Evolutionary conservation across 2,113 vertebrate species (phyloP).

Genomic region (Myanophis thanlyinensis): DNA sequence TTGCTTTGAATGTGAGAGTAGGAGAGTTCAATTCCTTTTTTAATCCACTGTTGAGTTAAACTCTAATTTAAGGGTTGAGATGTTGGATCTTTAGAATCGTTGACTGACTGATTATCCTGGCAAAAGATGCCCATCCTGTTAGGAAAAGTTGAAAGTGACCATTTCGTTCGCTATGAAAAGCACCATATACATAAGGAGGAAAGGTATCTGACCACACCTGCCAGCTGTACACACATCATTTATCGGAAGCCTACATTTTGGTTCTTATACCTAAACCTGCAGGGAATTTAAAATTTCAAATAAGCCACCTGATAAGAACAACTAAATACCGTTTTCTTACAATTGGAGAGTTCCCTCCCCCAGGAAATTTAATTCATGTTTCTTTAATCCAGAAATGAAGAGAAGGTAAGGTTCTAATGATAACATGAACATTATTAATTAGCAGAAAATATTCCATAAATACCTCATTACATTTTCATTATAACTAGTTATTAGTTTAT

Average conservation of each 20-base stretch:
- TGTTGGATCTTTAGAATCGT: not conserved
- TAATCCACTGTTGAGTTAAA: not conserved
- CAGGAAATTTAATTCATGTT: not conserved
- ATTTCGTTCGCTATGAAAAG: not conserved
- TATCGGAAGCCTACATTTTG: not conserved
- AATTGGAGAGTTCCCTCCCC: not conserved
- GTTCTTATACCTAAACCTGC: not conserved
- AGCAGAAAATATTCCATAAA: not conserved
- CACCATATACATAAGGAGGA: not conserved
- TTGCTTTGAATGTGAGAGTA: not conserved
- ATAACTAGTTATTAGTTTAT: not conserved
- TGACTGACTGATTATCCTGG: not conserved
- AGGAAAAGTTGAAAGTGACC: not conserved
- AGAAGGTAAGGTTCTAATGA: not conserved
- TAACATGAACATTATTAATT: not conserved
- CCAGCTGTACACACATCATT: not conserved
- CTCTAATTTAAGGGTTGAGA: not conserved
- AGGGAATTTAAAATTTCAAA: not conserved
- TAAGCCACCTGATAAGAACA: not conserved
- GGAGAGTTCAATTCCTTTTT: not conserved
- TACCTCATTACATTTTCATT: not conserved
- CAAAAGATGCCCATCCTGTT: not conserved
- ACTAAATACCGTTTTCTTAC: not conserved
- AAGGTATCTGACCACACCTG: not conserved
- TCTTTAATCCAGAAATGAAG: not conserved